Evolutionary conservation across 2,888 invertebrate species (phyloP), one percentile per base, ranked within the genome.

Genomic region (Limenitis camilla): DNA sequence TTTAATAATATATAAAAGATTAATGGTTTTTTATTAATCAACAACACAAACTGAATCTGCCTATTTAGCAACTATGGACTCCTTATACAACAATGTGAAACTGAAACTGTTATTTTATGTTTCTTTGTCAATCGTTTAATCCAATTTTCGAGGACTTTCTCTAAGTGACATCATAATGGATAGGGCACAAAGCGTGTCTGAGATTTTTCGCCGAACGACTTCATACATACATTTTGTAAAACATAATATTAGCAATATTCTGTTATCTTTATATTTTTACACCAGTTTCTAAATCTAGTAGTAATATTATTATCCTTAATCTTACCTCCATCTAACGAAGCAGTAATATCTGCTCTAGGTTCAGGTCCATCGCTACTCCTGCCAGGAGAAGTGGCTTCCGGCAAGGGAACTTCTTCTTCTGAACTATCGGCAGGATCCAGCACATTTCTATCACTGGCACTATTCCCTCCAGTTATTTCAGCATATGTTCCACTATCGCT

Each of bases 401-500:
- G 81, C 31, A 88, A 61, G 45, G 81, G 79, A 41, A 88, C 80
- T 58, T 88, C 88, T 57, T 88, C 88, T 51, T 88, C 88, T 6
- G 88, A 88, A 58, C 88, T 88, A 56, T 88, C 88, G 6, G 80
- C 87, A 5, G 88, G 86, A 48, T 88, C 88, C 56, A 88, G 63
- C 29, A 87, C 77, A 54, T 88, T 83, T 55, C 86, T 74, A 55
- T 88, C 88, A 49, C 85, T 86, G 4, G 79, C 77, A 51, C 84
- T 82, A 57, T 76, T 83, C 2, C 75, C 80, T n/a, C 79, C 86
- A 9, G 76, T 83, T 11, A 88, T 88, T 66, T 88, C 88, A 8
- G 88, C 88, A 57, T 88, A 88, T 10, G 88, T 88, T 2, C 88
- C 87, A 56, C 88, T 88, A 59, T 88, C 88, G 45, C 88, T 86